A percentile compares a stretch with the other conserved stretches of the same genome.
Conservation (phyloP, 2,888 invertebrate genomes). For the Troglohyphantes excavatus region DNA sequence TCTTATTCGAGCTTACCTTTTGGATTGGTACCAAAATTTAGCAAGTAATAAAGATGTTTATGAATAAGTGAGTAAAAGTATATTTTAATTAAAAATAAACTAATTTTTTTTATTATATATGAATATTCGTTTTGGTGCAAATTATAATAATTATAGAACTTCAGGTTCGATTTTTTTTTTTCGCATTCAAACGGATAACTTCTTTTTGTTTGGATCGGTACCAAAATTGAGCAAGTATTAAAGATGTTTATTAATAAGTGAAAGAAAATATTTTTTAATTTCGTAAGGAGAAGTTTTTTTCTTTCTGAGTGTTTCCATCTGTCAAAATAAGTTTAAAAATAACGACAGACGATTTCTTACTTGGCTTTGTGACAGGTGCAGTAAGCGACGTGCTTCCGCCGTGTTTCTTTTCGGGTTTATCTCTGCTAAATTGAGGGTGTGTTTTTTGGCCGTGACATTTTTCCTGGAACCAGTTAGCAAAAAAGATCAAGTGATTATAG, state of each 20-base stretch:
- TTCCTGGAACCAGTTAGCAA: background rate
- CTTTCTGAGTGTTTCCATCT: background rate
- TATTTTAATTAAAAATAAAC: too few species aligned
- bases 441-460: constrained; percentile 49
- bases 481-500: background rate
- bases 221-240: background rate
- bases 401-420: constrained; percentile 18
- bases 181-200: background rate
- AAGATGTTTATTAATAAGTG: constrained; percentile 61
- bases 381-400: constrained; percentile 10
- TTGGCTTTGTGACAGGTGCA: constrained; percentile 50
- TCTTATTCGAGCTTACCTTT: too few species aligned
- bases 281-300: background rate
- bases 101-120: too few species aligned
- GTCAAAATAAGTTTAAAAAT: constrained; percentile 39
- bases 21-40: too few species aligned
- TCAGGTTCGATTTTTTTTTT: background rate
- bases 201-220: background rate
- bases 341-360: constrained; percentile 2
- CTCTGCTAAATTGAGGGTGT: constrained; percentile 21
- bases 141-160: too few species aligned
- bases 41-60: background rate
- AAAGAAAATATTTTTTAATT: background rate
- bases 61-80: constrained; percentile 39
- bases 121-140: too few species aligned